A percentile compares a stretch with the other conserved stretches of the same genome.
phyloP scores from a whole-genome alignment of 1,140 invertebrate genomes.

The Limonius californicus region DNA sequence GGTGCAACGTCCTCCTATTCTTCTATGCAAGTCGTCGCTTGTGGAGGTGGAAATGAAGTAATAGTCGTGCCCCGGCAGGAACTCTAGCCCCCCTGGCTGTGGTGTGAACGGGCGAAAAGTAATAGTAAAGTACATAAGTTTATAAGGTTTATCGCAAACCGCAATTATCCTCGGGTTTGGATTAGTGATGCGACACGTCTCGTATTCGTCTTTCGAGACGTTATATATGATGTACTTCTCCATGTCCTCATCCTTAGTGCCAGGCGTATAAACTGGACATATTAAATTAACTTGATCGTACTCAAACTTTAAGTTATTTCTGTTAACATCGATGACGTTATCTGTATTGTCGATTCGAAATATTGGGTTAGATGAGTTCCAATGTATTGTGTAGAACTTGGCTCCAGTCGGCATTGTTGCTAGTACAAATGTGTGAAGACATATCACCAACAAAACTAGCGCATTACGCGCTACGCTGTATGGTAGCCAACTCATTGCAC shows the following conservation, averaged over 20 bases:
- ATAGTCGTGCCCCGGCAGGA: constrained; percentile 91
- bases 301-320: constrained; percentile 87
- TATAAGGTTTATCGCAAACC: constrained; percentile 92
- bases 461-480: constrained; percentile 17
- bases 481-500: constrained; percentile 24
- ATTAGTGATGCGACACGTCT: constrained; percentile 92
- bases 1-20: constrained; percentile 80
- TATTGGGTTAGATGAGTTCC: constrained; percentile 58
- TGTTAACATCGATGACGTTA: constrained; percentile 95
- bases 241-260: constrained; percentile 76
- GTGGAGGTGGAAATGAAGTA: constrained; percentile 94
- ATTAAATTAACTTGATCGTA: constrained; percentile 94
- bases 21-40: constrained; percentile 83
- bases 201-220: constrained; percentile 93
- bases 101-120: constrained; percentile 95
- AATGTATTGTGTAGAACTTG: constrained; percentile 45
- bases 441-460: constrained; percentile 10
- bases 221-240: constrained; percentile 97
- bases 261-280: constrained; percentile 86
- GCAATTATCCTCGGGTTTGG: constrained; percentile 89
- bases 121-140: constrained; percentile 93
- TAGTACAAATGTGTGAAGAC: constrained; percentile 5
- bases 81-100: constrained; percentile 90
- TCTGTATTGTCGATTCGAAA: constrained; percentile 97
- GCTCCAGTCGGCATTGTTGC: constrained; percentile 39